Percentiles rank a stretch among this genome's conserved stretches.
These are phyloP conservation scores for Drosophila prolongata DNA, from an alignment of 2,888 invertebrate species.

Conservation along the genomic window DNA sequence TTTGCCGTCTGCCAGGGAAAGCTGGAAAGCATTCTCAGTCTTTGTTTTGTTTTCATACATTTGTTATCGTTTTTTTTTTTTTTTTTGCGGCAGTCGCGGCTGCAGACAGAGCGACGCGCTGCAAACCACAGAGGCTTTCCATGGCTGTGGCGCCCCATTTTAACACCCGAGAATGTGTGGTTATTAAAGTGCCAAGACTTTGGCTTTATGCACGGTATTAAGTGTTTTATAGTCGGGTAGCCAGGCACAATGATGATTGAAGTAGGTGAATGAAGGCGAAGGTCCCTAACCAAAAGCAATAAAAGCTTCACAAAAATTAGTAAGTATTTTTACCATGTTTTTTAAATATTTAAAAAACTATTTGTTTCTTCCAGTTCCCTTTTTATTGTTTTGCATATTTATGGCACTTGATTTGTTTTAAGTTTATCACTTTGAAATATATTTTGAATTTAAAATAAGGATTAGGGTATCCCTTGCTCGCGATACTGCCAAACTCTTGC, in stretches of 20 bases:
- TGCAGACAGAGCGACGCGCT: constrained; percentile 68
- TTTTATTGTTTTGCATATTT: too few relatives aligned
- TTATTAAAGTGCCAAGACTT: constrained; percentile 54
- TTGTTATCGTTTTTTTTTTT: constrained; percentile 1
- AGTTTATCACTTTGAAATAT: background rate
- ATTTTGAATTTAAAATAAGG: too few relatives aligned
- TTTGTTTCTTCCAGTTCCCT: too few relatives aligned
- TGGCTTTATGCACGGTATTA: constrained; percentile 27
- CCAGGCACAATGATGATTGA: background rate
- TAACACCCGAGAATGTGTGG: constrained; percentile 40
- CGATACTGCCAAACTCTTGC: background rate
- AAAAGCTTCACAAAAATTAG: background rate
- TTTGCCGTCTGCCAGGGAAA: constrained; percentile 40
- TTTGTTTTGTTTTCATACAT: background rate
- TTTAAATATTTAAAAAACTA: background rate
- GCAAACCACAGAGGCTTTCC: constrained; percentile 21
- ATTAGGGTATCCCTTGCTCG: constrained; percentile 19
- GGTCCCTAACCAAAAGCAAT: background rate
- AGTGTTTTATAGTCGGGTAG: background rate
- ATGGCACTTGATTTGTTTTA: too few relatives aligned
- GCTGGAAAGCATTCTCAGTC: constrained; percentile 28
- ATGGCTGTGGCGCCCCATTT: constrained; percentile 60
- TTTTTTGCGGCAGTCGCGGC: constrained; percentile 22
- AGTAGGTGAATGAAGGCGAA: constrained; percentile 8
- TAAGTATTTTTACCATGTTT: too few relatives aligned